A percentile compares a stretch with the other conserved stretches of the same genome.
phyloP scores from a whole-genome alignment of 2,888 invertebrate species.

The Dynastes grantii region DNA sequence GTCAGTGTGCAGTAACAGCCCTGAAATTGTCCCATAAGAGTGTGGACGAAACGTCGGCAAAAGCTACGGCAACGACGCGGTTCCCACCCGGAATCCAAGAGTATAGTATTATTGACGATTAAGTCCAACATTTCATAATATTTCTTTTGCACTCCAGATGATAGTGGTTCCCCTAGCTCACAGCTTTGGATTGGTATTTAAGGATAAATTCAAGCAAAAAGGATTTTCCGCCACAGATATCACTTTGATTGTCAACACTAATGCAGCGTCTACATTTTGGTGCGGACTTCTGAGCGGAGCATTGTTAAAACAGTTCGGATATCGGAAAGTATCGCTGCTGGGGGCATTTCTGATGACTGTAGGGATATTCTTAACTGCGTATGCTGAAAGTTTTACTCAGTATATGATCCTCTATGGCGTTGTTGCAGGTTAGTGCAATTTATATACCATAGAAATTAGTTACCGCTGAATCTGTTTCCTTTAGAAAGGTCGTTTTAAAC shows the following conservation, averaged over 20 bases:
- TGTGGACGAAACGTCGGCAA: too few species aligned
- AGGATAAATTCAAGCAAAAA: constrained; percentile 73
- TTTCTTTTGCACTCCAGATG: constrained; percentile 62
- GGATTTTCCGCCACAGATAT: constrained; percentile 74
- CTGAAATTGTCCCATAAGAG: too few species aligned
- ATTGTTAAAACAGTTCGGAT: constrained; percentile 74
- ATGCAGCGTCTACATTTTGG: constrained; percentile 77
- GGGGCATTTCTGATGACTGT: constrained; percentile 72
- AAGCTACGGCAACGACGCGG: too few species aligned
- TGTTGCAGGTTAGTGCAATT: constrained; percentile 72
- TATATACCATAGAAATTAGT: too few species aligned
- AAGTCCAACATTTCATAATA: not conserved
- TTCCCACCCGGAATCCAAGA: too few species aligned
- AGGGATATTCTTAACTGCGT: constrained; percentile 74
- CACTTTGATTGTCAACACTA: constrained; percentile 75
- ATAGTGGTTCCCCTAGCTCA: constrained; percentile 74
- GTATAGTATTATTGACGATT: too few species aligned
- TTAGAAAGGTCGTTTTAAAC: too few species aligned
- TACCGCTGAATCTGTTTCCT: too few species aligned
- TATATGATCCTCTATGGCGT: constrained; percentile 77
- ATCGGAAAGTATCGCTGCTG: constrained; percentile 74
- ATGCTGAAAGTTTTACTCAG: constrained; percentile 72
- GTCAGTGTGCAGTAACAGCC: too few species aligned
- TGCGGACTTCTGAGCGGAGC: constrained; percentile 77
- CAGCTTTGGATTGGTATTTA: constrained; percentile 76